Conservation (phyloP, 2,888 invertebrate genomes). For the Smittia aterrima region DNA sequence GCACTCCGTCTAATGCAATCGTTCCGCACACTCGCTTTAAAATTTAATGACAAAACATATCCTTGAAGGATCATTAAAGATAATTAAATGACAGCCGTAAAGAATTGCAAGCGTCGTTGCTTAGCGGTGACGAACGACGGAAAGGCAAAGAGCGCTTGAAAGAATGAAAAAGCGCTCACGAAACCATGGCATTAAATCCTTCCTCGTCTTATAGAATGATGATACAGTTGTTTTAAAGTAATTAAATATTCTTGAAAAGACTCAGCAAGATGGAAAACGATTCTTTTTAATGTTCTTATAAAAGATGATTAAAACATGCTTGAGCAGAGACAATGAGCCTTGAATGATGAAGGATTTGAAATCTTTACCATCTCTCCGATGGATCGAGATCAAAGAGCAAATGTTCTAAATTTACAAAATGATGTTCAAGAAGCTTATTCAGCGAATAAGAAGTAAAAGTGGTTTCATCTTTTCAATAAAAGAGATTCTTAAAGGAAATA, state of each 20-base stretch:
- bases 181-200: slow-evolving; percentile 30
- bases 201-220: not conserved
- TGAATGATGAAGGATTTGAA: not conserved
- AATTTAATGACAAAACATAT: not conserved
- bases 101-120: slow-evolving; percentile 12
- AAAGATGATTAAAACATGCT: not conserved
- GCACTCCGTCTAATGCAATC: not conserved
- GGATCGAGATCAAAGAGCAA: not conserved
- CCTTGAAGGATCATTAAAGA: slow-evolving; percentile 1
- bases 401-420: not conserved
- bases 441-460: too few species aligned
- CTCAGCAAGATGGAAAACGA: slow-evolving; percentile 1
- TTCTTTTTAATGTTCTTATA: not conserved
- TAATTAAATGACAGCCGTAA: slow-evolving; percentile 37
- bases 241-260: slow-evolving; percentile 18
- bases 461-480: too few species aligned
- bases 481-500: too few species aligned
- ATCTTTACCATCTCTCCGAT: not conserved
- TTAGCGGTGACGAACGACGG: not conserved
- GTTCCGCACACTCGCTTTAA: not conserved
- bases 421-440: not conserved
- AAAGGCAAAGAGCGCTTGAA: not conserved
- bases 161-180: not conserved
- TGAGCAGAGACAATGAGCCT: not conserved
- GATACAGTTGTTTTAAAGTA: slow-evolving; percentile 21